Conservation (phyloP, 2,888 invertebrate species). For the Orthosia gracilis region DNA sequence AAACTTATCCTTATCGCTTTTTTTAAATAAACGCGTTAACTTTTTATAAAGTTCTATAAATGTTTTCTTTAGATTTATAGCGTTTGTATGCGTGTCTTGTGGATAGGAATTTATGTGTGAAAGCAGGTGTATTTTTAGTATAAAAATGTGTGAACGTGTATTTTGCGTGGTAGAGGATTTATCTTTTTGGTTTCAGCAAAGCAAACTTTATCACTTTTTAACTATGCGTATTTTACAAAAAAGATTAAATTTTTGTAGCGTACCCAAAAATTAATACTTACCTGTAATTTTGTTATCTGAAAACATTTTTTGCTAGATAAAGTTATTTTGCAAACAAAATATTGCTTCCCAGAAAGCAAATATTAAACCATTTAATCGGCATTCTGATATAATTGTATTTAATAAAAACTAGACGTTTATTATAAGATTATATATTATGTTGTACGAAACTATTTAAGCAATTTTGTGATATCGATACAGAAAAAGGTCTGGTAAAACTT, state of each 20-base stretch:
- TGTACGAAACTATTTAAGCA: too few species aligned
- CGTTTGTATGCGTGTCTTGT: slow-evolving; percentile 7
- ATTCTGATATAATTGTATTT: neutral
- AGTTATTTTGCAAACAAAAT: neutral
- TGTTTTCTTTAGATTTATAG: slow-evolving; percentile 42
- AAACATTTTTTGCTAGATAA: neutral
- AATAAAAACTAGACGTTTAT: rapidly evolving
- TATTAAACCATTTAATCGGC: neutral
- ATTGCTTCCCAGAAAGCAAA: too few species aligned
- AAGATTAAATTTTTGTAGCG: neutral
- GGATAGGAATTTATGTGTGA: slow-evolving; percentile 12
- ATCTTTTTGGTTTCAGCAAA: neutral
- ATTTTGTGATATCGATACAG: neutral
- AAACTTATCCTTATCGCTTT: slow-evolving; percentile 20
- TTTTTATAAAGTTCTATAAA: slow-evolving; percentile 22
- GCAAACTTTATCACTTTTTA: neutral
- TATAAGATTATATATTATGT: neutral
- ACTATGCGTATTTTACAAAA: neutral
- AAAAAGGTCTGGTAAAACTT: slow-evolving; percentile 10
- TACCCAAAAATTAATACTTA: neutral
- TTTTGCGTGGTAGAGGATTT: neutral
- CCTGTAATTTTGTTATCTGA: neutral
- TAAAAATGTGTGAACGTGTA: neutral
- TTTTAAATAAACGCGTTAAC: slow-evolving; percentile 29
- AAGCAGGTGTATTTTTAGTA: slow-evolving; percentile 4